Evolutionary conservation across 2,797 vertebrate species (phyloP).

Genomic region (Arctocebus calabarensis): DNA sequence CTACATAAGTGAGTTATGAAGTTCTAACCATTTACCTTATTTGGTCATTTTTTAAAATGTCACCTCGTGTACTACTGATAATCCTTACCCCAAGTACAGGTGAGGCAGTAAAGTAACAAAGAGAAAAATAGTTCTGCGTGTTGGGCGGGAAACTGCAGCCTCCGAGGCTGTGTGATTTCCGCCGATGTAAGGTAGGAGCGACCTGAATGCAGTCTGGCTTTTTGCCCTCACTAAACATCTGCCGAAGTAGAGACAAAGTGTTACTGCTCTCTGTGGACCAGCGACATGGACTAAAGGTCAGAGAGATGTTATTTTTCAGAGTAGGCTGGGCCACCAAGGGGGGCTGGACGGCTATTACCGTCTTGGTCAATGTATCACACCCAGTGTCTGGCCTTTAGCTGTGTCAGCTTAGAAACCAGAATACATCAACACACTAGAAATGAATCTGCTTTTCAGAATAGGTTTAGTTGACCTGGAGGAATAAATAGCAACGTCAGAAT

Average conservation of each 20-base stretch:
- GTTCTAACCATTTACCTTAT: neutral
- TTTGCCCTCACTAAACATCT: neutral
- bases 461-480: neutral
- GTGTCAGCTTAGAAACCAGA: neutral
- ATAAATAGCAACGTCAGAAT: constrained; percentile 14
- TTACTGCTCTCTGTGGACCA: neutral
- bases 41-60: neutral
- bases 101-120: neutral
- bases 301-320: neutral
- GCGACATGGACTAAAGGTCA: neutral
- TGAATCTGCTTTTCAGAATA: neutral
- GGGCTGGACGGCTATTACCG: neutral
- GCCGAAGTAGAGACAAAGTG: neutral
- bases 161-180: neutral
- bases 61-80: neutral
- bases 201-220: neutral
- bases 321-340: neutral
- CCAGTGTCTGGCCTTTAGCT: neutral
- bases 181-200: neutral
- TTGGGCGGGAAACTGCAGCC: neutral
- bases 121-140: neutral
- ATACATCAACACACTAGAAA: neutral
- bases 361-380: neutral
- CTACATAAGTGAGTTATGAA: neutral
- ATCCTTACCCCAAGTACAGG: neutral